Conservation (phyloP, 2,888 invertebrate species). For the Cerceris rybyensis region DNA sequence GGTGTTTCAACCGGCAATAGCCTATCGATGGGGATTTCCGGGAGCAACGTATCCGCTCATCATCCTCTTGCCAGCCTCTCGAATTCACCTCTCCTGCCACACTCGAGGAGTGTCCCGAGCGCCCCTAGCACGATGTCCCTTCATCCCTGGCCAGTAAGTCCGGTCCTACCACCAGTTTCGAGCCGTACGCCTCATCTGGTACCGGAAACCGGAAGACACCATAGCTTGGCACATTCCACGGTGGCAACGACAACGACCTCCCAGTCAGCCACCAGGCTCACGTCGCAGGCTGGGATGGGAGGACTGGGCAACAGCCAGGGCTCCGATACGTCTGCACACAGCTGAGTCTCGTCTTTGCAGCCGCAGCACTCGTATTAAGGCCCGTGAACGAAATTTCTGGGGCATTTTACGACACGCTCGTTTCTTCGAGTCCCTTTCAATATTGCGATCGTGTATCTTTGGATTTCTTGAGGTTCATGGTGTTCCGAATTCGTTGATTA, state of each 20-base stretch:
- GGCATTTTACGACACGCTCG: constrained; percentile 40
- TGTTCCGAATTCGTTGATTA: constrained; percentile 24
- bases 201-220: constrained; percentile 84
- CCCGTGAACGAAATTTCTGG: not conserved
- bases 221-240: constrained; percentile 62
- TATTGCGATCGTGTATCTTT: not conserved
- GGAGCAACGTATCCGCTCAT: constrained; percentile 71
- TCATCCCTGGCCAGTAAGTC: constrained; percentile 90
- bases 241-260: constrained; percentile 67
- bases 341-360: constrained; percentile 81
- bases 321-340: constrained; percentile 79
- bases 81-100: constrained; percentile 78
- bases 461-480: not conserved
- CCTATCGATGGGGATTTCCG: constrained; percentile 64
- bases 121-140: constrained; percentile 85
- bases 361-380: constrained; percentile 80
- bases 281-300: constrained; percentile 77
- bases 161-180: constrained; percentile 88
- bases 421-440: constrained; percentile 43
- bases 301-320: constrained; percentile 79
- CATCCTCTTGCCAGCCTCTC: constrained; percentile 75
- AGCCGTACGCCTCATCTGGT: constrained; percentile 89
- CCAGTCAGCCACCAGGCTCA: constrained; percentile 76
- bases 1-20: constrained; percentile 82
- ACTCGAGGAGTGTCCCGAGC: constrained; percentile 84